Percentiles rank a stretch among this genome's conserved stretches.
phyloP scores from a whole-genome alignment of 2,888 invertebrate species.

The Lacanobia wlatinum region DNA sequence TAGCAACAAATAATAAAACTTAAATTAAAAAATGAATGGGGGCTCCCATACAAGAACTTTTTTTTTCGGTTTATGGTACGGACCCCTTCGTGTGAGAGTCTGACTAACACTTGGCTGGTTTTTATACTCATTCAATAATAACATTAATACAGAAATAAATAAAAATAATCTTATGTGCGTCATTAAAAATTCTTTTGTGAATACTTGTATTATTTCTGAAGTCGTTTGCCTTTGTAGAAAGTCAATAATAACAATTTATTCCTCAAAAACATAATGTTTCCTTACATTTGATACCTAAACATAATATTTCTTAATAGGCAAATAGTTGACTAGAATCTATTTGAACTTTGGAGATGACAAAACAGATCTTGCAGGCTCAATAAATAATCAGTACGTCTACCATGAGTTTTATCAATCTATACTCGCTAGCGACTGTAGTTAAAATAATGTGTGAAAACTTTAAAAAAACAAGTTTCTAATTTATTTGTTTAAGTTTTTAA shows the following conservation, averaged over 20 bases:
- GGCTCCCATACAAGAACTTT: too few relatives aligned
- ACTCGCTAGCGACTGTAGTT: too few relatives aligned
- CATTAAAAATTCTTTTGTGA: not conserved
- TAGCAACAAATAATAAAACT: too few relatives aligned
- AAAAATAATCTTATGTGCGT: conserved; percentile 9
- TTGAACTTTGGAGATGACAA: not conserved
- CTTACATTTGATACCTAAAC: not conserved
- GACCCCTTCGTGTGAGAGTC: too few relatives aligned
- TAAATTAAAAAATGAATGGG: too few relatives aligned
- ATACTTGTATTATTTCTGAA: not conserved
- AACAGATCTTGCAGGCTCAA: not conserved
- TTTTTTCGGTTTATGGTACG: too few relatives aligned
- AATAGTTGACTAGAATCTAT: not conserved
- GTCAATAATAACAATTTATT: not conserved
- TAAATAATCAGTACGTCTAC: too few relatives aligned
- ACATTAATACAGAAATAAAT: not conserved
- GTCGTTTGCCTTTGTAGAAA: not conserved
- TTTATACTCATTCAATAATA: not conserved
- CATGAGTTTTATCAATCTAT: too few relatives aligned
- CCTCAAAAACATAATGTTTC: not conserved
- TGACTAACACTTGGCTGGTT: too few relatives aligned
- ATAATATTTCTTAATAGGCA: not conserved
- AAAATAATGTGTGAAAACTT: too few relatives aligned
- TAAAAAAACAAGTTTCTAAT: too few relatives aligned
- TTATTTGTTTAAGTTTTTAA: too few relatives aligned